Evolutionary conservation across 2,888 invertebrate genomes (phyloP), one percentile per base, ranked within the genome.

Genomic region (Schrankia costaestrigalis): DNA sequence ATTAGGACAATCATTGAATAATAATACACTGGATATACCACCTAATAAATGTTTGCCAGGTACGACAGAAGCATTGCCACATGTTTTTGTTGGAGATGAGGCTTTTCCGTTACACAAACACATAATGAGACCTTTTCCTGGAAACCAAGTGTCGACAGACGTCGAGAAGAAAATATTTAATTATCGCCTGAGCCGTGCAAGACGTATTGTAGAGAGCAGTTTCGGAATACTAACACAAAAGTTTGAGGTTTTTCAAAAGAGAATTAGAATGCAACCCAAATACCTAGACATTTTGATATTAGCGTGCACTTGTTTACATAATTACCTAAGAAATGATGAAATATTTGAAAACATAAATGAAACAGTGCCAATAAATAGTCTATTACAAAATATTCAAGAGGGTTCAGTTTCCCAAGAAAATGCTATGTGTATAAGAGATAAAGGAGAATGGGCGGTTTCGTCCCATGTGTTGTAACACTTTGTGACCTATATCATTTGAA

Each of bases 31-130:
- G 1, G 27, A 15, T 18, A 41, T 32, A 35, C 30, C 35, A n/a
- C 35, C 24, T 28, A 41, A 35, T 41, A 41, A 41, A 32, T 32
- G 35, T 29, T 36, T 41, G 32, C 41, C 41, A 21, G 31, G 32
- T 32, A 41, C 35, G 14, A 41, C 11, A 25, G 12, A 27, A 7
- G 24, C 5, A 26, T 6, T 28, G 11, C 32, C 31, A 11, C 32
- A 41, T 36, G 32, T 41, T 31, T 35, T 41, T 29, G 32, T 35
- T 26, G 35, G 32, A 14, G 40, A 40, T 29, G 40, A 40, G 11
- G 35, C 26, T 25, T 41, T 41, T 26, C 40, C 35, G 3, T 12
- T 36, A 10, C 10, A 14, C 23, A 10, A 41, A 28, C 13, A 41
- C 32, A 25, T 41, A 21, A 41, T 41, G 32, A 27, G 29, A 41